Evolutionary conservation across 2,797 vertebrate species (phyloP).

Genomic region (Rhinogobio ventralis): DNA sequence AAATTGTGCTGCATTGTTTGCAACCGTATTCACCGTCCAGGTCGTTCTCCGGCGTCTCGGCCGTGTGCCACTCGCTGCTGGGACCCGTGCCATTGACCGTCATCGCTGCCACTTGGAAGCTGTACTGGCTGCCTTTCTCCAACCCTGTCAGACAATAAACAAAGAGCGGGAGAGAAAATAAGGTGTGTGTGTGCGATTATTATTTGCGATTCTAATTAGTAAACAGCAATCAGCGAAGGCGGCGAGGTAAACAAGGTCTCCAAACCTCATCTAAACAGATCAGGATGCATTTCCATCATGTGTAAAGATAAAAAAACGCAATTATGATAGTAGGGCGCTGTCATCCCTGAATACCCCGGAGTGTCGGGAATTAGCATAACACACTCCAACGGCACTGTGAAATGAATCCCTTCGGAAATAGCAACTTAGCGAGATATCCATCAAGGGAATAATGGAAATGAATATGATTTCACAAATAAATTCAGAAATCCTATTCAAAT

Average conservation of each 20-base stretch:
- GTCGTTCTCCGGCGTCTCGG: constrained; percentile 91
- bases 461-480: constrained; percentile 75
- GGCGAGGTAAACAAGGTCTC: constrained; percentile 58
- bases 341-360: constrained; percentile 52
- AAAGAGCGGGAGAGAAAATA: neutral
- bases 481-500: constrained; percentile 71
- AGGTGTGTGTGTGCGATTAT: constrained; percentile 35
- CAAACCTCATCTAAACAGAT: constrained; percentile 59
- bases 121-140: constrained; percentile 94
- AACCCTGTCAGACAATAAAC: constrained; percentile 76
- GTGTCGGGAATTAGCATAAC: constrained; percentile 59
- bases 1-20: too few species aligned
- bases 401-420: constrained; percentile 63
- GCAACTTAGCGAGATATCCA: constrained; percentile 70
- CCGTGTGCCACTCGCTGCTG: constrained; percentile 85
- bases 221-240: constrained; percentile 55
- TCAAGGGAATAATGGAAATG: constrained; percentile 74
- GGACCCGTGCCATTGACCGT: constrained; percentile 92
- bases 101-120: constrained; percentile 94
- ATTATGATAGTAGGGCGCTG: constrained; percentile 53
- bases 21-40: constrained; percentile 85
- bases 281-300: constrained; percentile 58
- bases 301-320: constrained; percentile 56
- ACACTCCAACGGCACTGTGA: constrained; percentile 52
- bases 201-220: constrained; percentile 59